These are phyloP conservation scores for Rhadina sibilatrix DNA, from an alignment of 2,113 vertebrate genomes.

Conservation along the genomic window DNA sequence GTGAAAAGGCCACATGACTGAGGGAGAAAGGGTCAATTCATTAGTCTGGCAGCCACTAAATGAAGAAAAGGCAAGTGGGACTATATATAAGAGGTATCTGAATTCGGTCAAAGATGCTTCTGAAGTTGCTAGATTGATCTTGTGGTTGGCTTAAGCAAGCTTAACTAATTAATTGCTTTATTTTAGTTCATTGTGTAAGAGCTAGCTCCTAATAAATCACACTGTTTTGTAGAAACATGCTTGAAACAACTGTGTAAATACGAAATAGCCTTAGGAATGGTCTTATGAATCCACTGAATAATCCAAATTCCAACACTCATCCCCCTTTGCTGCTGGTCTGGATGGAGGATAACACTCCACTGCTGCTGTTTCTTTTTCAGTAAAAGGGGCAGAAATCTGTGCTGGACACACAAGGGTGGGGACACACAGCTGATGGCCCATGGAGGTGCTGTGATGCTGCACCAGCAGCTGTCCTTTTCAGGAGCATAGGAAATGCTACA, in stretches of 20 bases:
- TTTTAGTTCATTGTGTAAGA: slow-evolving; percentile 42
- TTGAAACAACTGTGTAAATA: slow-evolving; percentile 55
- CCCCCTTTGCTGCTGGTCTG: background rate
- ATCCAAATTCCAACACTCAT: slow-evolving; percentile 20
- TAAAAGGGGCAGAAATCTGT: background rate
- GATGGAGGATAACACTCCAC: background rate
- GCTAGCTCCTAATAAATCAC: slow-evolving; percentile 38
- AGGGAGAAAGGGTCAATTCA: slow-evolving; percentile 45
- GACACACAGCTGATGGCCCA: background rate
- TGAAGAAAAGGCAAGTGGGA: slow-evolving; percentile 15
- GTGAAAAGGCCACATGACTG: background rate
- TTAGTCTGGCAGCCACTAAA: slow-evolving; percentile 12
- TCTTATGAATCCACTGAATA: slow-evolving; percentile 13
- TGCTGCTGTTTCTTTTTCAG: background rate
- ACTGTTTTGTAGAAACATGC: background rate
- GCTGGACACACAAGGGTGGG: background rate
- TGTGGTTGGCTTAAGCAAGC: slow-evolving; percentile 33
- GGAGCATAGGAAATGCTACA: background rate
- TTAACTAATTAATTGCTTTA: slow-evolving; percentile 47
- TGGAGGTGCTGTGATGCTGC: background rate
- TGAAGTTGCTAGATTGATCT: slow-evolving; percentile 14
- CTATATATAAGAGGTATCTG: background rate
- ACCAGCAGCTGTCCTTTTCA: background rate
- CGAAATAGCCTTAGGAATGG: slow-evolving; percentile 35
- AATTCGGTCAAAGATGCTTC: background rate